Base-by-base conservation (phyloP, 1,140 invertebrate species). In the Andricus grossulariae region DNA sequence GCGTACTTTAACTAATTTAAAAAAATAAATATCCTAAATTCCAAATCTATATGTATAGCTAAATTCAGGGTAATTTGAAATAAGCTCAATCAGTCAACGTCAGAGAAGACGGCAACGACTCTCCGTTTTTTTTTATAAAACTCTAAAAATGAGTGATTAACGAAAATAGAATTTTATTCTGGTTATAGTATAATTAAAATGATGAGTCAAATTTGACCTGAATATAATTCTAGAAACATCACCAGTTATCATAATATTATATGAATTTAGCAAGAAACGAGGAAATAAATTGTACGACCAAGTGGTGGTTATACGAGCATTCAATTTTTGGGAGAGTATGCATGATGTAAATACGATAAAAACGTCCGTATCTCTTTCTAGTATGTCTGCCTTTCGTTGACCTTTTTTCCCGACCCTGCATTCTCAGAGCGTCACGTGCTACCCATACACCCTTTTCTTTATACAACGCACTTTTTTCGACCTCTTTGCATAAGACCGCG, bases 271-370 rank as follows among this genome's bases (percentile, higher is more conserved):
- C 19, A 21, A 6, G 18, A 55, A 55, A 55, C 18, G 18, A 55
- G 54, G 21, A 55, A 55, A 11, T 19, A 55, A n/a, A n/a, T 54
- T 54, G 8, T 12, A 6, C 18, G 16, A 10, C n/a, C n/a, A 18
- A 10, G 16, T 55, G 52, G 6, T 45, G 39, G 39, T 45, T 45
- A 45, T 45, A 45, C n/a, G n/a, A 55, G 54, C 19, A 55, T 55
- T 55, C 21, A 19, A 21, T n/a, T 12, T 55, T 55, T 19, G 18
- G 54, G 19, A 19, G 18, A 19, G n/a, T 19, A 55, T 55, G 18
- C 12, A 55, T 55, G 54, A 55, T 55, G 54, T 19, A 55, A 55
- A 55, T 55, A 19, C 18, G 18, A 55, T 19, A 55, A 55, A 55
- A 55, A 12, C 2, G 54, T 19, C n/a, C 4, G 54, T 12, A 55